These are phyloP conservation scores for Stichodactyla helianthus DNA, from an alignment of 64 coral and sea anemone species.

Conservation along the genomic window DNA sequence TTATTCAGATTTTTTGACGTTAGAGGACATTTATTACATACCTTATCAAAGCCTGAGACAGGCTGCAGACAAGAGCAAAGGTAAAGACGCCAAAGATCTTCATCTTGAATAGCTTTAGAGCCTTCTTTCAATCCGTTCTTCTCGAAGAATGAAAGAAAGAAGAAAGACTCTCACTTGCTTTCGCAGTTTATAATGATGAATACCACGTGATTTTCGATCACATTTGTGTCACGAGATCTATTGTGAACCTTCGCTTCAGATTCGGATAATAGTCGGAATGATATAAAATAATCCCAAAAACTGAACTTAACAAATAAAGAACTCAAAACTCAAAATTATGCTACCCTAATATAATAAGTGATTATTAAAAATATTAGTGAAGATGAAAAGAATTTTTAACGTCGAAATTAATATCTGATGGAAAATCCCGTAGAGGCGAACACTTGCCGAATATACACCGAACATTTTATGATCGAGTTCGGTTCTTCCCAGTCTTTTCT, in stretches of 20 bases:
- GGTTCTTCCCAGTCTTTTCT: background rate
- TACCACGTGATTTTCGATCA: constrained; percentile 38
- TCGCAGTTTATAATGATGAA: background rate
- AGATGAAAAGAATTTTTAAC: too few species aligned
- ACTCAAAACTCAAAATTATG: too few species aligned
- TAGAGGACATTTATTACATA: background rate
- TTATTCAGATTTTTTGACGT: background rate
- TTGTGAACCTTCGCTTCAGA: background rate
- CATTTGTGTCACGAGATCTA: constrained; percentile 34
- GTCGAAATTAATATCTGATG: too few species aligned
- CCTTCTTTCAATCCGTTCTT: background rate
- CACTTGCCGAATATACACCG: too few species aligned
- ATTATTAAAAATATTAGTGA: too few species aligned
- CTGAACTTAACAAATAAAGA: too few species aligned
- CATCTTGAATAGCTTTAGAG: background rate
- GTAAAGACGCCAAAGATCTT: background rate
- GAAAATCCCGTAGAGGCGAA: too few species aligned
- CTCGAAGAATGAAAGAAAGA: background rate
- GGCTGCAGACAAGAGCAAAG: constrained; percentile 20
- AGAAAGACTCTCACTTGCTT: background rate
- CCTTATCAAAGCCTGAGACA: constrained; percentile 43
- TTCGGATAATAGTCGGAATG: background rate
- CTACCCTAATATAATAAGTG: too few species aligned
- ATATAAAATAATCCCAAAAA: too few species aligned
- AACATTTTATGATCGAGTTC: too few species aligned